Conservation (phyloP, 35 echinoderm and acorn worm species). For the Hemicentrotus pulcherrimus region DNA sequence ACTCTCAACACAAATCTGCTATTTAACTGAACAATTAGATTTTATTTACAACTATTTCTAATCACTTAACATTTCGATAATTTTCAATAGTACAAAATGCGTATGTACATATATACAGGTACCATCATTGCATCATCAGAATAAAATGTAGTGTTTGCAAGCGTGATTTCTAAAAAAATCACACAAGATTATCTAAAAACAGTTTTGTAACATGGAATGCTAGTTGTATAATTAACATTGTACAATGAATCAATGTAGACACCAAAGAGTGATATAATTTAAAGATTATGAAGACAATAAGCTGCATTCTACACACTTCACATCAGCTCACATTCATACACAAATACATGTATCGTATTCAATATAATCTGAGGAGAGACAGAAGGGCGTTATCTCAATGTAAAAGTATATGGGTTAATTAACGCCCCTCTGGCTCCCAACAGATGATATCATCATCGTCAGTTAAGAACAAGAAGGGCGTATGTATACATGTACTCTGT, state of each 20-base stretch:
- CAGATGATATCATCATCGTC: too few species aligned
- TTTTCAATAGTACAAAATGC: slow-evolving; percentile 6
- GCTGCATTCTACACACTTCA: neutral
- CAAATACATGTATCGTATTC: neutral
- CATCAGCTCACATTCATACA: neutral
- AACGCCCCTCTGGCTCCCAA: too few species aligned
- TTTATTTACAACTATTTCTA: slow-evolving; percentile 11
- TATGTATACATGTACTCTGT: too few species aligned
- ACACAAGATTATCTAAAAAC: neutral
- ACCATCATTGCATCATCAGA: neutral
- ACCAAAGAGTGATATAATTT: too few species aligned
- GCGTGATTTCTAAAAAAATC: neutral
- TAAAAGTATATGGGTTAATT: too few species aligned
- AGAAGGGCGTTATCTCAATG: too few species aligned
- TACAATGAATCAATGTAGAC: too few species aligned
- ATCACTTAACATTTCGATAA: neutral
- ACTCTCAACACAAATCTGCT: too few species aligned
- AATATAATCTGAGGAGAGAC: neutral
- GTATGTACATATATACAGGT: neutral
- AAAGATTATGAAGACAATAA: too few species aligned
- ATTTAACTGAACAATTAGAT: neutral
- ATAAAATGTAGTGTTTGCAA: neutral
- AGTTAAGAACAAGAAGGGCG: too few species aligned
- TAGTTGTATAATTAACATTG: neutral
- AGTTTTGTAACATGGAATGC: neutral